phyloP scores from a whole-genome alignment of 2,888 invertebrate species.

The Leptopilina drosophilae region DNA sequence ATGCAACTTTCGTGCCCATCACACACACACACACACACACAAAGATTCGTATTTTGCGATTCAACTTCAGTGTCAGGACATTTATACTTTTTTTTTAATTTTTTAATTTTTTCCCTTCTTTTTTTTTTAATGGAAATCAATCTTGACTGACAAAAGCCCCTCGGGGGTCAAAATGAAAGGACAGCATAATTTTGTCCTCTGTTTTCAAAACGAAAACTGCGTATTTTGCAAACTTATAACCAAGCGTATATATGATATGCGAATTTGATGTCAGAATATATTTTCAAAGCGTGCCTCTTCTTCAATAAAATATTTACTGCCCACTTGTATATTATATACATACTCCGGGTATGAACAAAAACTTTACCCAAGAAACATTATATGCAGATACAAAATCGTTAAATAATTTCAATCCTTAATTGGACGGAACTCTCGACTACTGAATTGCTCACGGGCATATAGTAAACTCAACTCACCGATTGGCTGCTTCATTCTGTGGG shows the following conservation, averaged over 20 bases:
- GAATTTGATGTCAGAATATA: constrained; percentile 3
- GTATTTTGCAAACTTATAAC: not conserved
- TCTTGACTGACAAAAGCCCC: constrained; percentile 44
- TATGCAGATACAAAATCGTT: constrained; percentile 36
- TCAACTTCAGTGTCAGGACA: constrained; percentile 41
- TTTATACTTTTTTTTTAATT: no score
- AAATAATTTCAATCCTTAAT: constrained; percentile 30
- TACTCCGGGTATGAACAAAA: not conserved
- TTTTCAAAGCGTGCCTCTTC: not conserved
- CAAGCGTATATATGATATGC: not conserved
- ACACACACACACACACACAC: not conserved
- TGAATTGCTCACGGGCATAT: constrained; percentile 28
- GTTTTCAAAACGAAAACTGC: not conserved
- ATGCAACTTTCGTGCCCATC: constrained; percentile 49
- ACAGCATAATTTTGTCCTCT: constrained; percentile 21
- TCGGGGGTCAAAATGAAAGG: not conserved
- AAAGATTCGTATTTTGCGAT: constrained; percentile 54
- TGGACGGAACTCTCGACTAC: constrained; percentile 32
- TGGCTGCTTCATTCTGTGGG: constrained; percentile 30
- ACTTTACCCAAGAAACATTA: not conserved
- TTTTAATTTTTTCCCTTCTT: constrained; percentile 53
- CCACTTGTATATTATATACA: not conserved
- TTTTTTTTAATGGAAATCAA: constrained; percentile 68
- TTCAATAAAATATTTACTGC: constrained; percentile 33
- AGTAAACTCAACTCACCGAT: not conserved